phyloP scores from a whole-genome alignment of 92 coral and sea anemone species.

The Phymanthus crucifer region DNA sequence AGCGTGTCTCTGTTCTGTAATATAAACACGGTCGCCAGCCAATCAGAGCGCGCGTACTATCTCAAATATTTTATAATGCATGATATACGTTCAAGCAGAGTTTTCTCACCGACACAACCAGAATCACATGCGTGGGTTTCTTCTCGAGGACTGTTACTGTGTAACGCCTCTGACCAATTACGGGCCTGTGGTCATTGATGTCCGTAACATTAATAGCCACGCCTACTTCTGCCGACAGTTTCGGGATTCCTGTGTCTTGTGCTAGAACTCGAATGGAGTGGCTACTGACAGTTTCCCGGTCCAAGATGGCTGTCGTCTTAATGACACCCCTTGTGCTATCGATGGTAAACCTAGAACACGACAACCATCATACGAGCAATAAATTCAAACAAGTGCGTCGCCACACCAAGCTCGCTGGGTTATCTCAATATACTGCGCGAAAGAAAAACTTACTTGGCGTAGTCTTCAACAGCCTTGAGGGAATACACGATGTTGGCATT shows the following conservation, averaged over 20 bases:
- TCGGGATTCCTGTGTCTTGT: conserved; percentile 58
- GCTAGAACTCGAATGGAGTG: conserved; percentile 70
- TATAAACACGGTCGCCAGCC: too few species aligned
- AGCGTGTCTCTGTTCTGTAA: too few species aligned
- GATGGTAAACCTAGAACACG: conserved; percentile 61
- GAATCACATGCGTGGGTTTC: conserved; percentile 52
- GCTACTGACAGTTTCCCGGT: conserved; percentile 73
- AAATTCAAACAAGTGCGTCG: too few species aligned
- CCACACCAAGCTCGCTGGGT: too few species aligned
- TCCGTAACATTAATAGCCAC: conserved; percentile 84
- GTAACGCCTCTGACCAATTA: conserved; percentile 81
- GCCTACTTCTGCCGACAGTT: conserved; percentile 58
- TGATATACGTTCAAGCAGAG: too few species aligned
- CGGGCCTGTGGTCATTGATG: conserved; percentile 89
- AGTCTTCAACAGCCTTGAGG: conserved; percentile 62
- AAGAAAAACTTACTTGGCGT: conserved; percentile 79
- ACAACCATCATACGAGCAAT: too few species aligned
- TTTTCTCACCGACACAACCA: conserved; percentile 68
- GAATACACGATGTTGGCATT: conserved; percentile 71
- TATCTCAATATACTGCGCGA: too few species aligned
- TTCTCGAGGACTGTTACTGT: conserved; percentile 72
- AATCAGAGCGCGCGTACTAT: too few species aligned
- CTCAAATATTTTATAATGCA: too few species aligned
- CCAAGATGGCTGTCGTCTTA: conserved; percentile 77
- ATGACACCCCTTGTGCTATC: conserved; percentile 74